Conservation (phyloP, 2,888 invertebrate genomes). For the Ecliptopera silaceata region DNA sequence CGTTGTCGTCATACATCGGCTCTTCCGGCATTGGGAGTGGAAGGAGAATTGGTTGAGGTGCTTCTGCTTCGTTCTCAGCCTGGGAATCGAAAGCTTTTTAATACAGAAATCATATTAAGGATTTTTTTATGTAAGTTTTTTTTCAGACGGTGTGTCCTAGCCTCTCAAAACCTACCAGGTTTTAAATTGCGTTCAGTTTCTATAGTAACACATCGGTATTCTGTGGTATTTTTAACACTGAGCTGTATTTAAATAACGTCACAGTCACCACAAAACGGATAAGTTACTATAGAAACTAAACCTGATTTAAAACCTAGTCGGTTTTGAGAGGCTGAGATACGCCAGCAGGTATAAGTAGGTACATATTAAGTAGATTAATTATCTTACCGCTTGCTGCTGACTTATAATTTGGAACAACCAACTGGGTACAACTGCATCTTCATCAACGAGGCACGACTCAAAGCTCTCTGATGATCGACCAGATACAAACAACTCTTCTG, state of each 20-base stretch:
- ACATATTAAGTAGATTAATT: not conserved
- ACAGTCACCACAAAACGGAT: no score
- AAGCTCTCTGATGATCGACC: constrained; percentile 67
- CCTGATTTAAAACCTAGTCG: no score
- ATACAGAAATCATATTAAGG: no score
- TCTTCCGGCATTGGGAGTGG: constrained; percentile 43
- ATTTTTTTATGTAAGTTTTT: not conserved
- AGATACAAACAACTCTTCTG: constrained; percentile 69
- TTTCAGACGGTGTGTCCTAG: no score
- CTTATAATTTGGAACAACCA: constrained; percentile 71
- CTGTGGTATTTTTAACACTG: no score
- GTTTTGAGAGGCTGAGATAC: no score
- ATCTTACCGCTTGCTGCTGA: constrained; percentile 62
- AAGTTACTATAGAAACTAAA: no score
- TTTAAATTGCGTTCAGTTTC: no score
- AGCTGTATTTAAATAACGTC: no score
- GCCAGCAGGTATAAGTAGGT: not conserved
- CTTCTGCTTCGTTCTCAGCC: constrained; percentile 40
- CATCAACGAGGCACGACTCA: constrained; percentile 62
- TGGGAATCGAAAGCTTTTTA: constrained; percentile 16
- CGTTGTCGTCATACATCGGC: constrained; percentile 58
- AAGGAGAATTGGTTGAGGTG: constrained; percentile 28
- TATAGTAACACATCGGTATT: no score
- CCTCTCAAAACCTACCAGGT: no score
- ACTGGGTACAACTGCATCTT: constrained; percentile 65